A percentile compares a stretch with the other conserved stretches of the same genome.
Conservation (phyloP, 2,888 invertebrate species). For the Melinaea menophilus region DNA sequence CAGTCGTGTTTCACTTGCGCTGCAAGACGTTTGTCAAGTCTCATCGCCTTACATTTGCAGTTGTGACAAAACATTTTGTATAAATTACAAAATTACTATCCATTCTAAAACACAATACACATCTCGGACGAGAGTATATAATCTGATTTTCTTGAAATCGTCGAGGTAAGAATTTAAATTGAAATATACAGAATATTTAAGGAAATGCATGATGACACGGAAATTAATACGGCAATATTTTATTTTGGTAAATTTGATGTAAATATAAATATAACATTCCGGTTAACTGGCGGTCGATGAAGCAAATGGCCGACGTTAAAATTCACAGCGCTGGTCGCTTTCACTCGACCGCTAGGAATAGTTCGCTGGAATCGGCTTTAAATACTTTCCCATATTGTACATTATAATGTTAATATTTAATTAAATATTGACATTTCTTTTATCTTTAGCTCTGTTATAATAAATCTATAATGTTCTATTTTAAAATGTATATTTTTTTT, state of each 20-base stretch:
- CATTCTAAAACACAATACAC: constrained; percentile 38
- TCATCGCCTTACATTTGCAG: constrained; percentile 45
- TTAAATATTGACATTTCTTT: too few species aligned
- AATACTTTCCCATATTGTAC: constrained; percentile 43
- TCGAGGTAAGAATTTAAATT: constrained; percentile 51
- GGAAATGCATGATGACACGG: not conserved
- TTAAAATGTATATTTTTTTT: too few species aligned
- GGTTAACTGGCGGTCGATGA: constrained; percentile 35
- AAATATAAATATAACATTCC: constrained; percentile 32
- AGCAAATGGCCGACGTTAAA: constrained; percentile 66
- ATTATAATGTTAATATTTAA: too few species aligned
- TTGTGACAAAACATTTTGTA: constrained; percentile 51
- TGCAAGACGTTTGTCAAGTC: constrained; percentile 46
- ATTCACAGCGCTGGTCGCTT: constrained; percentile 50
- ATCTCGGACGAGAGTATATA: constrained; percentile 39
- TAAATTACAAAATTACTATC: constrained; percentile 42
- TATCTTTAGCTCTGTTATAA: too few species aligned
- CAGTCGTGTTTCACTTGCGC: constrained; percentile 66
- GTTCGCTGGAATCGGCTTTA: constrained; percentile 30
- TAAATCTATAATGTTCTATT: too few species aligned
- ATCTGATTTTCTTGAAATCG: constrained; percentile 37
- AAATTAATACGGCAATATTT: constrained; percentile 3
- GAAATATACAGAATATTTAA: constrained; percentile 6
- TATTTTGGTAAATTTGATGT: constrained; percentile 8
- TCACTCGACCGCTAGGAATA: constrained; percentile 50